A percentile compares a stretch with the other conserved stretches of the same genome.
phyloP scores from a whole-genome alignment of 2,888 invertebrate genomes.

The Andrena praecox region DNA sequence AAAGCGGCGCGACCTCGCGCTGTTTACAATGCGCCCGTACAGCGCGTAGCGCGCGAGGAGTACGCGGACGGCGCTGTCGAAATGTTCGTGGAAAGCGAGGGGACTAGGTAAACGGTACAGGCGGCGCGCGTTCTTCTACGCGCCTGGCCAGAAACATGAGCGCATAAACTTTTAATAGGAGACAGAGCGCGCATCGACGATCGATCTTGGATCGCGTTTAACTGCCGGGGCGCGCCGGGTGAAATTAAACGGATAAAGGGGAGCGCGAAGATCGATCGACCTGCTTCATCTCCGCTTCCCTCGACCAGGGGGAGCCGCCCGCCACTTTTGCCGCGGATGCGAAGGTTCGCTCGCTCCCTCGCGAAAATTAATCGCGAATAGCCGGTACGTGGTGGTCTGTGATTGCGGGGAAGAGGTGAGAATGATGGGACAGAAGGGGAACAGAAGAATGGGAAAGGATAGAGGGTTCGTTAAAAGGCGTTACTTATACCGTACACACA shows the following conservation, averaged over 20 bases:
- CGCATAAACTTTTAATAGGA: too few relatives aligned
- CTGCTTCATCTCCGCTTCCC: slow-evolving; percentile 8
- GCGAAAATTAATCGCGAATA: background rate
- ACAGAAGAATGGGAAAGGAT: background rate
- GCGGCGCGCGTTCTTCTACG: too few relatives aligned
- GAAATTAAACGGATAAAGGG: slow-evolving; percentile 18
- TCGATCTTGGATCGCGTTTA: slow-evolving; percentile 41
- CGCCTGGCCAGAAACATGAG: too few relatives aligned
- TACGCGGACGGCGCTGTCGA: too few relatives aligned
- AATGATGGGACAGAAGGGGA: background rate
- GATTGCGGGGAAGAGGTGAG: background rate
- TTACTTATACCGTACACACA: too few relatives aligned
- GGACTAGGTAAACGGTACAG: too few relatives aligned
- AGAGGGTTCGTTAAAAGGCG: slow-evolving; percentile 32
- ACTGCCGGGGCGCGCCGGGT: slow-evolving; percentile 4
- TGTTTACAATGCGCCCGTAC: too few relatives aligned
- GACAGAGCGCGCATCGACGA: slow-evolving; percentile 12
- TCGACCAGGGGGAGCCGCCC: background rate
- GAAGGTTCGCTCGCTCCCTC: background rate
- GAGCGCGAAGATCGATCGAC: slow-evolving; percentile 34
- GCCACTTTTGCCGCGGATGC: background rate
- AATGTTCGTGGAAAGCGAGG: too few relatives aligned
- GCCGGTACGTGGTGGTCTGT: background rate
- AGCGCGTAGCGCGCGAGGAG: too few relatives aligned
- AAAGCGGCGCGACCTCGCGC: too few relatives aligned